These are phyloP conservation scores for Xiphorhynchus erythropygius DNA, from an alignment of 2,797 vertebrate genomes.

Conservation along the genomic window DNA sequence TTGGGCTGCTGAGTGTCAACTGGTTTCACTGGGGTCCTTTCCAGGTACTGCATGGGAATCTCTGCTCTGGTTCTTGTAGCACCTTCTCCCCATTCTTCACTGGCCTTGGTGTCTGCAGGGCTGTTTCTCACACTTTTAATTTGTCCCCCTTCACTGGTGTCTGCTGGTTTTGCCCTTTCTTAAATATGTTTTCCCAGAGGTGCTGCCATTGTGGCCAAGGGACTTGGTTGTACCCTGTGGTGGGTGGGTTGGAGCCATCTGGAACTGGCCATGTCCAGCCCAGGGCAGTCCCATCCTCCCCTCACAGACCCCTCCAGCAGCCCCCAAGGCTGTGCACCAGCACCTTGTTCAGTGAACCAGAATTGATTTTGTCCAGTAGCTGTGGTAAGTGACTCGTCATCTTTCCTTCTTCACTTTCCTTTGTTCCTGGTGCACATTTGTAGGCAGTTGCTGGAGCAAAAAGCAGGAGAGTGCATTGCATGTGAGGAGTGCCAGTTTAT, in stretches of 20 bases:
- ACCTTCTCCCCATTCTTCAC: not conserved
- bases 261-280: accelerated
- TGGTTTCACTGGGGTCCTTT: not conserved
- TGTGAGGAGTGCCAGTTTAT: not conserved
- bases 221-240: not conserved
- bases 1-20: accelerated
- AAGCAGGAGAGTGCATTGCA: not conserved
- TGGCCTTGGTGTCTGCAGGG: not conserved
- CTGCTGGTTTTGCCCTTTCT: not conserved
- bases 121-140: not conserved
- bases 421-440: not conserved
- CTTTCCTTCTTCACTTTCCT: not conserved
- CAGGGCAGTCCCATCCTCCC: accelerated
- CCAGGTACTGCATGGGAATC: not conserved
- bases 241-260: accelerated
- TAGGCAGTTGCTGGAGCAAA: not conserved
- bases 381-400: not conserved
- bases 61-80: accelerated
- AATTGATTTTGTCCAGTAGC: not conserved
- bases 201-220: not conserved
- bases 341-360: not conserved
- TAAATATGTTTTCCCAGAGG: not conserved
- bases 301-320: accelerated
- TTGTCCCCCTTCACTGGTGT: not conserved
- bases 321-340: accelerated